Evolutionary conservation across 2,113 vertebrate genomes (phyloP).

Genomic region (Carassius carassius): DNA sequence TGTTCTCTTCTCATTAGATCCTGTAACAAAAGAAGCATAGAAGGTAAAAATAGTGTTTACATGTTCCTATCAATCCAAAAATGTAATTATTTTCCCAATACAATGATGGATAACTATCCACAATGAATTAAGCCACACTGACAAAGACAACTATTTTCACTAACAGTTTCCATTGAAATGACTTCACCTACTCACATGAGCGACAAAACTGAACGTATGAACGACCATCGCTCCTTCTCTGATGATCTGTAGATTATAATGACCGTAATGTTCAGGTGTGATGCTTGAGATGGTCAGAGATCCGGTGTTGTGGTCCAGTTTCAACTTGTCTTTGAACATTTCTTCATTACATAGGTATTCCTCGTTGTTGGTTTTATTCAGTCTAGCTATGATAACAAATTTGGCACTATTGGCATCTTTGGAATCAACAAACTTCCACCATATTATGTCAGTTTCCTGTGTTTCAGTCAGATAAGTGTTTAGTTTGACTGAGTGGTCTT

Average conservation of each 20-base stretch:
- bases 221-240: not conserved
- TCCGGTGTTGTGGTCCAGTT: not conserved
- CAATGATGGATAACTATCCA: not conserved
- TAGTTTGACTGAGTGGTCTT: not conserved
- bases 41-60: not conserved
- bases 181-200: not conserved
- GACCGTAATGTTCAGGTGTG: not conserved
- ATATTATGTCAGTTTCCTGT: not conserved
- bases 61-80: not conserved
- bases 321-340: not conserved
- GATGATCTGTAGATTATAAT: slow-evolving; percentile 6
- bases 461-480: not conserved
- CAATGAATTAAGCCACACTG: not conserved
- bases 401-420: not conserved
- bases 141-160: not conserved
- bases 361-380: not conserved
- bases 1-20: not conserved
- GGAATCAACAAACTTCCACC: not conserved
- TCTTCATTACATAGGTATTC: not conserved
- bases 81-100: not conserved
- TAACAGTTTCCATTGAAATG: too few species aligned
- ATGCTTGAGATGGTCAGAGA: not conserved
- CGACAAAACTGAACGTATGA: not conserved
- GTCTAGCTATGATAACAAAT: not conserved
- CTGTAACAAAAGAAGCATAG: not conserved